A percentile compares a stretch with the other conserved stretches of the same genome.
These are phyloP conservation scores for Syncerus caffer DNA, from an alignment of 2,797 vertebrate genomes.

Conservation along the genomic window DNA sequence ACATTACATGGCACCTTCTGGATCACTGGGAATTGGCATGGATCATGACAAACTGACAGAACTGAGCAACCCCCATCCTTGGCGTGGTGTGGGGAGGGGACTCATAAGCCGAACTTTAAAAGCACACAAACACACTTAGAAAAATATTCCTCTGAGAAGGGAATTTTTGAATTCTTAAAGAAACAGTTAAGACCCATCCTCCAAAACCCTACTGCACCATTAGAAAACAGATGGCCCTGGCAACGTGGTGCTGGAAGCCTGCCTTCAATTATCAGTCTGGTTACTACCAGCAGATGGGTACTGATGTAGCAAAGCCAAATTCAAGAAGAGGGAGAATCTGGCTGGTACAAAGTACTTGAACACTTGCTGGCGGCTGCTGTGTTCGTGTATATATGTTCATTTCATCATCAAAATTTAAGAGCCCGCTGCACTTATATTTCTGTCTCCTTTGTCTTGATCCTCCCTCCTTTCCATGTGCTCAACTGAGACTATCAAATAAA, in stretches of 20 bases:
- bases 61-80: background rate
- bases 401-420: slow-evolving; percentile 34
- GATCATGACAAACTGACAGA: background rate
- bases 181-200: slow-evolving; percentile 63
- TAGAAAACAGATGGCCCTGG: slow-evolving; percentile 80
- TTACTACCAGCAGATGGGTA: slow-evolving; percentile 82
- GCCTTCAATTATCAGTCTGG: slow-evolving; percentile 76
- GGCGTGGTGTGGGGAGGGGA: background rate
- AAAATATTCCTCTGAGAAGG: background rate
- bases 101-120: background rate
- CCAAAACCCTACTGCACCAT: slow-evolving; percentile 43
- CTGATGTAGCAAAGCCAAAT: slow-evolving; percentile 75
- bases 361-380: slow-evolving; percentile 70
- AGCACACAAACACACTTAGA: background rate
- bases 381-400: slow-evolving; percentile 46
- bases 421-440: background rate
- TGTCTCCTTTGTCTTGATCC: background rate
- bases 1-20: background rate
- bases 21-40: background rate
- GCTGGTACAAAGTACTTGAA: slow-evolving; percentile 69
- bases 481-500: background rate
- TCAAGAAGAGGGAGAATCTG: slow-evolving; percentile 76
- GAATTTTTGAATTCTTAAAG: slow-evolving; percentile 66
- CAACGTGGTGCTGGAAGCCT: slow-evolving; percentile 65
- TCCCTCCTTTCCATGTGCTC: background rate